These are phyloP conservation scores for Ischnura elegans DNA, from an alignment of 2,888 invertebrate genomes.

Conservation along the genomic window DNA sequence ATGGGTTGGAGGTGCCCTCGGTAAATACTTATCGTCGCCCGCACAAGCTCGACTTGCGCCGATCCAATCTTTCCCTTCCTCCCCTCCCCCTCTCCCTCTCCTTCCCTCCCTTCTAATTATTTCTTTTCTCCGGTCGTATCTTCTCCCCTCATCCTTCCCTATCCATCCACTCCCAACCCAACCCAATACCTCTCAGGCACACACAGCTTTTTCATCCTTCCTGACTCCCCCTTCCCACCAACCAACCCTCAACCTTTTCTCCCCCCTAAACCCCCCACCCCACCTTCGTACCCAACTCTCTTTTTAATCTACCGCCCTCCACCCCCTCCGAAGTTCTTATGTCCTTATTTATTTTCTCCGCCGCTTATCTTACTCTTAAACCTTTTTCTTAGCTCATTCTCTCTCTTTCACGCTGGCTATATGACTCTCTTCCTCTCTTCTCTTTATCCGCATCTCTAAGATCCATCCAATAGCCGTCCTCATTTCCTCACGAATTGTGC, in stretches of 20 bases:
- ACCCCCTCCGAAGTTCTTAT: constrained; percentile 44
- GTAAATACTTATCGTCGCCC: constrained; percentile 65
- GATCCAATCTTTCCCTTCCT: constrained; percentile 38
- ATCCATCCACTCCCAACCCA: background rate
- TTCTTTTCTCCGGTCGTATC: constrained; percentile 46
- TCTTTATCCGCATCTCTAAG: background rate
- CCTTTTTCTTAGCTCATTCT: constrained; percentile 20
- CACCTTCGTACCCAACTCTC: background rate
- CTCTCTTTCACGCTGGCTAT: background rate
- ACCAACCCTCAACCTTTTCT: background rate
- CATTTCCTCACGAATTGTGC: background rate
- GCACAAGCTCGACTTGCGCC: constrained; percentile 39
- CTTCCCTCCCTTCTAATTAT: constrained; percentile 20
- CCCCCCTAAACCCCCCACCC: background rate
- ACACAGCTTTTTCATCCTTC: constrained; percentile 19
- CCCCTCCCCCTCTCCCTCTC: background rate
- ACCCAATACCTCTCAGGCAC: background rate
- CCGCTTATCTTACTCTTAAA: constrained; percentile 28
- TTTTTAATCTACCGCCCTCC: constrained; percentile 64
- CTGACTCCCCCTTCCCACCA: background rate
- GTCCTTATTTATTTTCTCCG: constrained; percentile 34
- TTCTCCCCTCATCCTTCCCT: background rate
- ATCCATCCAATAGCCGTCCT: constrained; percentile 18
- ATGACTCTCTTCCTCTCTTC: background rate
- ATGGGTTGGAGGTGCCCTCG: constrained; percentile 12